Evolutionary conservation across 2,113 vertebrate genomes (phyloP), one percentile per base, ranked within the genome.

Genomic region (Siniperca knerii): DNA sequence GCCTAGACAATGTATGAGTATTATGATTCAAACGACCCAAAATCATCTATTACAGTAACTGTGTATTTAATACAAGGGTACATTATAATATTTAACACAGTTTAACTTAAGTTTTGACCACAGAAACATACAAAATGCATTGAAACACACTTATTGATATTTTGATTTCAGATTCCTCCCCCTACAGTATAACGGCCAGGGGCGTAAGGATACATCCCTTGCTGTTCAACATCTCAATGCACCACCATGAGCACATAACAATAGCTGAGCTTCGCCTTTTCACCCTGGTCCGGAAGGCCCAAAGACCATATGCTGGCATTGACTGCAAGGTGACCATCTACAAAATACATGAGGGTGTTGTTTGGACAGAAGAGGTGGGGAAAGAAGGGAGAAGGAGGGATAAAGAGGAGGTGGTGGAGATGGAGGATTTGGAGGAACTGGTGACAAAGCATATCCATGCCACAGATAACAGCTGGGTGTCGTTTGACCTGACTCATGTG

Each of bases 151-250:
- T 68, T 81, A 71, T 86, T 87, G 61, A 69, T 89, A 23, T 94
- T 86, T 92, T 85, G 58, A 89, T 93, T 95, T 89, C 95, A 99
- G 98, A 98, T 91, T 87, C 95, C 69, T 95, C 96, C 86, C 95
- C 95, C 10, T 95, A 94, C 65, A 94, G 96, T 4, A 46, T 80
- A n/a, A 96, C 93, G 50, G 69, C 93, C 15, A 90, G 87, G 0
- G 96, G 96, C 12, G 89, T 96, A 12, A 94, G 95, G 91, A 97
- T 94, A 81, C 96, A 97, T 81, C 96, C 96, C 0, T 96, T 99
- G 7, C 94, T 97, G 4, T 99, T 99, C 94, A 99, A 99, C 0
- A 91, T 99, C 68, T 98, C 98, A 46, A 93, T 98, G 82, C 97
- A 97, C 81, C 96, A 95, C 76, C 96, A 97, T 0, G 98, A 99